Conservation (phyloP, 2,797 vertebrate species). For the Cichlasoma orientale region DNA sequence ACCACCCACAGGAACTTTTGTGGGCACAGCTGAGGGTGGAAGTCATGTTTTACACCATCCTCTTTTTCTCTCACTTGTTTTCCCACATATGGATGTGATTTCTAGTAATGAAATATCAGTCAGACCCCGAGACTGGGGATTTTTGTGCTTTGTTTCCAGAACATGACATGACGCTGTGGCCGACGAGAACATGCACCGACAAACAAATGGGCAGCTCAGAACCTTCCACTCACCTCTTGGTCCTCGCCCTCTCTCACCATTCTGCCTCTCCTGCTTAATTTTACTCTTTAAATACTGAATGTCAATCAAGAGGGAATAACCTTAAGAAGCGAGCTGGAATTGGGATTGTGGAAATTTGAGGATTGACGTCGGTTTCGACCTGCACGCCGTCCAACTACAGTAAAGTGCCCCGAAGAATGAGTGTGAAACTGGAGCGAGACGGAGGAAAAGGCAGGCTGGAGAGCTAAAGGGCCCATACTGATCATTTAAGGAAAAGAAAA, state of each 20-base stretch:
- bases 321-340: conserved; percentile 54
- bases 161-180: conserved; percentile 53
- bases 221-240: neutral
- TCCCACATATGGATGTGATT: too few relatives aligned
- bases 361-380: conserved; percentile 57
- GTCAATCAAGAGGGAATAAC: conserved; percentile 66
- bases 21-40: too few relatives aligned
- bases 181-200: conserved; percentile 44
- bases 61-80: too few relatives aligned
- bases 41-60: too few relatives aligned
- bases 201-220: conserved; percentile 37
- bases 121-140: too few relatives aligned
- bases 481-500: conserved; percentile 70
- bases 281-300: conserved; percentile 28
- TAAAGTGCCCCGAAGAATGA: conserved; percentile 55
- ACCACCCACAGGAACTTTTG: neutral
- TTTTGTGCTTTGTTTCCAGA: too few relatives aligned
- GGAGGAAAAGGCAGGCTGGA: conserved; percentile 41
- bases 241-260: conserved; percentile 26
- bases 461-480: conserved; percentile 47
- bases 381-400: conserved; percentile 41
- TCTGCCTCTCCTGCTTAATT: conserved; percentile 32
- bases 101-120: too few relatives aligned
- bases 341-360: conserved; percentile 60
- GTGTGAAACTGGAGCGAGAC: conserved; percentile 57